These are phyloP conservation scores for Oncorhynchus clarkii DNA, from an alignment of 2,113 vertebrate genomes.

Conservation along the genomic window DNA sequence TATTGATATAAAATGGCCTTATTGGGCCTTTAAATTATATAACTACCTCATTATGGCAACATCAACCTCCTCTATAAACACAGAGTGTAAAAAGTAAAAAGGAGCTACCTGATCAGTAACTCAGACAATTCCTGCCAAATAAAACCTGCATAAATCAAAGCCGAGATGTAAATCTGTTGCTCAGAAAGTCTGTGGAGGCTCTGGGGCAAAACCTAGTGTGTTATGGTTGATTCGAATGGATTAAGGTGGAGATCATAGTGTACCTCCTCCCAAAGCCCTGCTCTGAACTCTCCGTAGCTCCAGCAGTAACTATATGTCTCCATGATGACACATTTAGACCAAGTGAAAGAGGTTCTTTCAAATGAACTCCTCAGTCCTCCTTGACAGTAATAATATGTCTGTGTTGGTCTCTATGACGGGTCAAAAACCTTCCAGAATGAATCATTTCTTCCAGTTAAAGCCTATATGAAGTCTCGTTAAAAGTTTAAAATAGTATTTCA, in stretches of 20 bases:
- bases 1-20: neutral
- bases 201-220: slow-evolving; percentile 64
- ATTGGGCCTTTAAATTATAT: neutral
- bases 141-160: slow-evolving; percentile 76
- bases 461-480: no score
- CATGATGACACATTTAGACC: slow-evolving; percentile 50
- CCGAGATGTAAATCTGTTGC: slow-evolving; percentile 68
- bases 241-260: slow-evolving; percentile 68
- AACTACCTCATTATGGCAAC: slow-evolving; percentile 35
- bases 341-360: slow-evolving; percentile 56
- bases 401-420: slow-evolving; percentile 16
- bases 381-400: slow-evolving; percentile 23
- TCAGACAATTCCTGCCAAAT: slow-evolving; percentile 71
- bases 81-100: slow-evolving; percentile 25
- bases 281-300: slow-evolving; percentile 55
- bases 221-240: slow-evolving; percentile 78
- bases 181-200: slow-evolving; percentile 54
- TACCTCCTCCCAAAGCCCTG: slow-evolving; percentile 65
- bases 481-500: no score
- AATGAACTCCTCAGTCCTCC: slow-evolving; percentile 34
- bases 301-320: slow-evolving; percentile 45
- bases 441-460: neutral
- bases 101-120: slow-evolving; percentile 63
- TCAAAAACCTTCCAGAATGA: slow-evolving; percentile 44
- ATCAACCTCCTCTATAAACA: slow-evolving; percentile 47